Base-by-base conservation (phyloP, 2,888 invertebrate species). In the Calameuta pallipes region DNA sequence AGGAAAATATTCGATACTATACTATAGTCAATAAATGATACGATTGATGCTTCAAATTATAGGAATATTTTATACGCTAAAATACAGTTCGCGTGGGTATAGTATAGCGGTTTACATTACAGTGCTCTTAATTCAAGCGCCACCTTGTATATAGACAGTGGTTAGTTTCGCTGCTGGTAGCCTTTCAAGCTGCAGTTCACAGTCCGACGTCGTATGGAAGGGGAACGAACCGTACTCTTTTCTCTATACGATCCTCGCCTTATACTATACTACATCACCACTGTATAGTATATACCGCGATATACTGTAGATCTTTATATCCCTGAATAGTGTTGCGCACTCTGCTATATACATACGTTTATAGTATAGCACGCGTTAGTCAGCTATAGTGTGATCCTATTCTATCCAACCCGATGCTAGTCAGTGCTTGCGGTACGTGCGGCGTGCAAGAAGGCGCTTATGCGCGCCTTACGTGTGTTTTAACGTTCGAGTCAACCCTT, bases 341-440 rank as follows among this genome's bases (percentile, higher is more conserved):
- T 56, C 9, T 56, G 56, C 56, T 23, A 56, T 56, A 56, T 56
- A 56, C 56, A 56, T 23, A 56, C 56, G 56, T 56, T 56, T 56
- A 15, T 9, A 56, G 80, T 81, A 81, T 79, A 82, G 81, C 81
- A 79, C 80, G 77, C 74, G 80, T 74, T 56, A 69, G 77, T 75
- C 56, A 56, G 56, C 56, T 56, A 75, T 74, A 81, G 80, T 78
- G 78, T 75, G 81, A 81, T 78, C 81, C 79, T 81, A 79, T 82
- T 81, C 80, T 75, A 77, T 82, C 69, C 74, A 73, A 75, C 76
- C 79, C 74, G 78, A 79, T 74, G 81, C 70, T 75, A 82, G 79
- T 80, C 82, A 82, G 82, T 81, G 79, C 80, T 76, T 81, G 80
- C 76, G 81, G 77, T 78, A 78, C 79, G 80, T 75, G 80, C 82